Conservation (phyloP, 2,113 vertebrate genomes). For the Cottus gobio region DNA sequence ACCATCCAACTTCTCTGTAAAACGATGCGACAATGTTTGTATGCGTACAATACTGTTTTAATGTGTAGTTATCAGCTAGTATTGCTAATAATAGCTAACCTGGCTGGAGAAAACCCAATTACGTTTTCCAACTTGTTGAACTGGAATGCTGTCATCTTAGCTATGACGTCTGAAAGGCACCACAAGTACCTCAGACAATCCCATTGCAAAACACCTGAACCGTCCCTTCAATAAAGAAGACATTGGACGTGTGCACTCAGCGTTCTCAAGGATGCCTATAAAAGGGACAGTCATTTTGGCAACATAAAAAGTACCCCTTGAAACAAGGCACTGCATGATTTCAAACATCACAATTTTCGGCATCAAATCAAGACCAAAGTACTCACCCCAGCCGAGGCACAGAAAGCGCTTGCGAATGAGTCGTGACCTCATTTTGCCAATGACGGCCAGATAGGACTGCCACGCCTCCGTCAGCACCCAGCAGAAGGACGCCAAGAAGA, state of each 20-base stretch:
- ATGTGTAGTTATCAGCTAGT: neutral
- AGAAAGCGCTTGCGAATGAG: slow-evolving; percentile 98
- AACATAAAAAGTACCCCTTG: neutral
- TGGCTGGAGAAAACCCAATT: no score
- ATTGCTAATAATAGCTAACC: no score
- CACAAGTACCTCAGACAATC: neutral
- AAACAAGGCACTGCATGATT: neutral
- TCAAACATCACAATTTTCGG: neutral
- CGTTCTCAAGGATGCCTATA: neutral
- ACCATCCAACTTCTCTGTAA: neutral
- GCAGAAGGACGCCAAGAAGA: slow-evolving; percentile 99
- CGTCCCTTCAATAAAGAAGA: neutral
- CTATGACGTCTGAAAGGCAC: neutral
- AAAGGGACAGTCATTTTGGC: neutral
- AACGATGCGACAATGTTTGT: no score
- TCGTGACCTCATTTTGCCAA: slow-evolving; percentile 95
- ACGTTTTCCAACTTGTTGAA: no score
- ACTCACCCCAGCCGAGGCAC: slow-evolving; percentile 98
- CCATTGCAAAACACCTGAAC: no score
- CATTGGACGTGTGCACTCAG: neutral
- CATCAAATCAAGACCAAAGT: neutral
- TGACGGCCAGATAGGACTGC: slow-evolving; percentile 99
- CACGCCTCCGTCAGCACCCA: slow-evolving; percentile 99
- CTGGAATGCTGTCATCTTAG: neutral
- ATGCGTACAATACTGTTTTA: neutral